phyloP scores from a whole-genome alignment of 2,113 vertebrate genomes.

The Eidolon helvum region DNA sequence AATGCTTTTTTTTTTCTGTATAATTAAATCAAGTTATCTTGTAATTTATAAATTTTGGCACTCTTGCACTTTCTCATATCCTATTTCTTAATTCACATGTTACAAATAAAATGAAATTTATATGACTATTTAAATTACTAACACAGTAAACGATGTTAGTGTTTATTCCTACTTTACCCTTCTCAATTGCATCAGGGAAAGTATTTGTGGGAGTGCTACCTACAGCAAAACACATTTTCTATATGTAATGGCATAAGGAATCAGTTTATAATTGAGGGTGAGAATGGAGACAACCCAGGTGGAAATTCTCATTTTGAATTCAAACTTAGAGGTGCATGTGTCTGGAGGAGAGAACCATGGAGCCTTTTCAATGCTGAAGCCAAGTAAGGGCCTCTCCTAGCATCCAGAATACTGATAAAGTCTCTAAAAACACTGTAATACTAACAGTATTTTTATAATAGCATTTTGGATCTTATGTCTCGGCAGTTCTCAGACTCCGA shows the following conservation, averaged over 20 bases:
- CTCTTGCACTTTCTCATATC: neutral
- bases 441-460: neutral
- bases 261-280: neutral
- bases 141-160: neutral
- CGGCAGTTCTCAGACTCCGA: neutral
- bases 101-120: neutral
- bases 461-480: neutral
- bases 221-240: neutral
- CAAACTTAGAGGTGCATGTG: neutral
- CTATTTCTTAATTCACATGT: neutral
- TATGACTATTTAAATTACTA: neutral
- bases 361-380: neutral
- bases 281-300: neutral
- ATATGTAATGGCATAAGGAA: neutral
- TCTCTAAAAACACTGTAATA: neutral
- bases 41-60: neutral
- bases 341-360: neutral
- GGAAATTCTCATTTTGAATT: neutral
- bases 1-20: neutral
- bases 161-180: neutral
- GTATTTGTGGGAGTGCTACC: neutral
- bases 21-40: neutral
- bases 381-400: fast-evolving
- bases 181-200: neutral
- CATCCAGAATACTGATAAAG: neutral